Evolutionary conservation across 2,888 invertebrate genomes (phyloP), one percentile per base, ranked within the genome.

Genomic region (Tetheella fluctuosa): DNA sequence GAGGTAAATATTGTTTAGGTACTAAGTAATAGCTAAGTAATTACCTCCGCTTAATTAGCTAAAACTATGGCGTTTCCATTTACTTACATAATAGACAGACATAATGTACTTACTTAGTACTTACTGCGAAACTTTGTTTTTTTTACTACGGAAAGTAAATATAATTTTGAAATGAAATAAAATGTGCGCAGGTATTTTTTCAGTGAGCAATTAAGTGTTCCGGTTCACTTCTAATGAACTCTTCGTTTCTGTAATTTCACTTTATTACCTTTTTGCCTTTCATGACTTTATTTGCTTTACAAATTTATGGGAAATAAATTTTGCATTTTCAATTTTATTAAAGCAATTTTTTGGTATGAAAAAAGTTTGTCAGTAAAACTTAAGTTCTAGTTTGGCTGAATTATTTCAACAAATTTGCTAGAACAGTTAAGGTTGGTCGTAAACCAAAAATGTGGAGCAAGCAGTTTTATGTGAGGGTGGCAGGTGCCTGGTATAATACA

Each of bases 361-460:
- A 42, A 20, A 48, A 48, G 20, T 20, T 48, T 20, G 8, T 20
- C 17, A 48, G 20, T 48, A 48, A 20, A 48, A 48, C 20, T 48
- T 17, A 20, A 17, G 42, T 2, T 4, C 8, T 48, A 48, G 48
- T 48, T 48, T 20, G 48, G 48, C 20, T 20, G 48, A 20, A 20
- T 20, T 48, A 20, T 48, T 48, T 17, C 17, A 48, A 48, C 20
- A 20, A 20, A 48, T 48, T 48, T 48, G 20, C 20, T 48, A 48
- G 20, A 48, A 48, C 20, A 20, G 48, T 48, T 20, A 20, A 15
- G 48, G 17, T 10, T 20, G 48, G 48, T 48, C 48, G 48, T 48
- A 48, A 48, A 48, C 48, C 48, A 48, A 20, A 48, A 48, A 48
- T 48, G 48, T 48, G 48, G 10, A 10, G 39, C 39, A n/a, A 20